Percentiles rank a stretch among this genome's conserved stretches.
phyloP scores from a whole-genome alignment of 2,113 vertebrate species.

The Chelonoidis abingdonii region DNA sequence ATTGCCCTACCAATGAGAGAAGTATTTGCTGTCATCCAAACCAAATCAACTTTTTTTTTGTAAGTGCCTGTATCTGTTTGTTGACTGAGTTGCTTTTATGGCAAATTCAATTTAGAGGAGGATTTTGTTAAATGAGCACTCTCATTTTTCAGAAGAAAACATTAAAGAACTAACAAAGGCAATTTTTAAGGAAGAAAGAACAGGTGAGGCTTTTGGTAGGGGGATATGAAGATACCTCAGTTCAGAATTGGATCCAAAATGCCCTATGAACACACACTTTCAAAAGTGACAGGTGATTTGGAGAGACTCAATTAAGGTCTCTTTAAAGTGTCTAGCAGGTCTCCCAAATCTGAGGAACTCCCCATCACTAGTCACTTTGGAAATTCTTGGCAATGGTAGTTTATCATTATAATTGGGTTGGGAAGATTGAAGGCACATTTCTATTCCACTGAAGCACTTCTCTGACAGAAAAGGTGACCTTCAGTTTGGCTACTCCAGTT shows the following conservation, averaged over 20 bases:
- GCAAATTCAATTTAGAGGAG: constrained; percentile 18
- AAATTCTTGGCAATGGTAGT: accelerated
- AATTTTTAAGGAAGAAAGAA: background rate
- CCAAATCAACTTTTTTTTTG: constrained; percentile 31
- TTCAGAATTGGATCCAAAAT: background rate
- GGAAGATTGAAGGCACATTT: background rate
- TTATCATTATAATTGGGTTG: background rate
- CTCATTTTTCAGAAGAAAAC: background rate
- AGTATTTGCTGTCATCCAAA: constrained; percentile 41
- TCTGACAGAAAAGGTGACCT: background rate
- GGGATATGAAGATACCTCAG: background rate
- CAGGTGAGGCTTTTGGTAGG: background rate
- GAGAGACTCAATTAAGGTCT: background rate
- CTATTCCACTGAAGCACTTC: background rate
- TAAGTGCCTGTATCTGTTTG: background rate
- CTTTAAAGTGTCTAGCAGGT: background rate
- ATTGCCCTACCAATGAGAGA: constrained; percentile 35
- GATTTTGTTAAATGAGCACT: background rate
- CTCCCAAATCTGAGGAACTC: background rate
- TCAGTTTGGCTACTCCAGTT: background rate
- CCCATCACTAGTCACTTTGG: background rate
- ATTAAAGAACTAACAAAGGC: background rate
- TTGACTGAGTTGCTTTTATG: background rate
- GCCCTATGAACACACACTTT: background rate
- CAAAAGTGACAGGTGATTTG: background rate